Evolutionary conservation across 2,113 vertebrate genomes (phyloP), one percentile per base, ranked within the genome.

Genomic region (Thymallus thymallus): DNA sequence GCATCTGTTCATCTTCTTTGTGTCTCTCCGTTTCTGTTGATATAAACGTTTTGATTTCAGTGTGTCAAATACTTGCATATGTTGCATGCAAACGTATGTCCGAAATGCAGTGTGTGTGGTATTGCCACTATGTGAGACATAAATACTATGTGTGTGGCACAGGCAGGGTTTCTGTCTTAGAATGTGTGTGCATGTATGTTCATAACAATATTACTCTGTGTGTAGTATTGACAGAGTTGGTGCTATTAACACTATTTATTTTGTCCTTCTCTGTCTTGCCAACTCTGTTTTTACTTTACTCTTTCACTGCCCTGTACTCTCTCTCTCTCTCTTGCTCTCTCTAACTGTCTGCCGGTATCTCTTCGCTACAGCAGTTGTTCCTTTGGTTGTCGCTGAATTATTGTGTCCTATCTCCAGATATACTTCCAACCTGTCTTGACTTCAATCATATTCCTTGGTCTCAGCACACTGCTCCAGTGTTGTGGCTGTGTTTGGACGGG

Each of bases 91-190:
- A 71, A 72, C 18, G 0, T 20, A 7, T 66, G 6, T 64, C 12
- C 16, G 62, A 64, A 64, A 26, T 22, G 30, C 16, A 5, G 61
- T 20, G 68, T 72, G 80, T 80, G 78, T 69, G 76, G 64, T 58
- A 66, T 24, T 62, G 66, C 67, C 71, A 64, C 45, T 60, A 64
- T 61, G 51, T 68, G 71, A 80, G 69, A 77, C 75, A 71, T 66
- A 79, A 78, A 65, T 64, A 69, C 48, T 69, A 16, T 56, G 51
- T 61, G 72, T 69, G 72, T 64, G 75, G 56, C 22, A 71, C 30
- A 68, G 60, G 83, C 82, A 75, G 75, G 67, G 67, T 72, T 76
- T 84, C 61, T 82, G 78, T 67, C 76, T 83, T 74, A 72, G 76
- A 71, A 29, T n/a, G n/a, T n/a, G n/a, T n/a, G n/a, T 35, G 68